Base-by-base conservation (phyloP, 2,797 vertebrate species). In the Gallinago solitaria region DNA sequence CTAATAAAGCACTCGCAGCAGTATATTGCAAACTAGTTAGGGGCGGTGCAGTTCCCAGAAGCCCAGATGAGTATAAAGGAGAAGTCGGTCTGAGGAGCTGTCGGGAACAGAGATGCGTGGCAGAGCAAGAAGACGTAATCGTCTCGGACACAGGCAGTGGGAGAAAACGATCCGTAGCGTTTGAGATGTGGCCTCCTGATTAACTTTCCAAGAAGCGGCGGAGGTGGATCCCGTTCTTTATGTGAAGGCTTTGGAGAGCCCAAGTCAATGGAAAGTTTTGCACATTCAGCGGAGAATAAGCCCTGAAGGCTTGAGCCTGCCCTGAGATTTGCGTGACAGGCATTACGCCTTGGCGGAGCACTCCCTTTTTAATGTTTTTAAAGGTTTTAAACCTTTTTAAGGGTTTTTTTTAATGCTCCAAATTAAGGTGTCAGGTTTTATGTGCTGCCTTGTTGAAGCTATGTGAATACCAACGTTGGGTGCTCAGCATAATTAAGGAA, bases 11-110 rank as follows among this genome's bases (percentile, higher is more conserved):
- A 65, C 91, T 93, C 0, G 18, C 73, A 94, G 95, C 87, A 95
- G 80, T 95, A 75, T 92, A 96, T 96, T 95, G 89, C 94, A 79
- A 86, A 65, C 77, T 84, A 95, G 79, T 96, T 94, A 94, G 81
- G 77, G 92, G 75, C 14, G 1, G 32, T 54, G 65, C 77, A 83
- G 90, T 97, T 97, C 95, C 93, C 95, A 96, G 93, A 95, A 96
- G 93, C 61, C 79, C 79, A 93, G 85, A 94, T 3, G 33, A 90
- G 78, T n/a, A 86, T 41, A 48, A 92, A 90, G 83, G 65, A 95
- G 85, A 68, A 83, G 54, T 80, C 83, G 41, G 27, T 59, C 83
- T 89, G 71, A 82, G 86, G 57, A 89, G 65, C 86, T 96, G 88
- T 95, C 75, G 69, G 93, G 93, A 96, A 94, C 48, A 87, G 78